Evolutionary conservation across 2,888 invertebrate genomes (phyloP), one percentile per base, ranked within the genome.

Genomic region (Nymphalis urticae): DNA sequence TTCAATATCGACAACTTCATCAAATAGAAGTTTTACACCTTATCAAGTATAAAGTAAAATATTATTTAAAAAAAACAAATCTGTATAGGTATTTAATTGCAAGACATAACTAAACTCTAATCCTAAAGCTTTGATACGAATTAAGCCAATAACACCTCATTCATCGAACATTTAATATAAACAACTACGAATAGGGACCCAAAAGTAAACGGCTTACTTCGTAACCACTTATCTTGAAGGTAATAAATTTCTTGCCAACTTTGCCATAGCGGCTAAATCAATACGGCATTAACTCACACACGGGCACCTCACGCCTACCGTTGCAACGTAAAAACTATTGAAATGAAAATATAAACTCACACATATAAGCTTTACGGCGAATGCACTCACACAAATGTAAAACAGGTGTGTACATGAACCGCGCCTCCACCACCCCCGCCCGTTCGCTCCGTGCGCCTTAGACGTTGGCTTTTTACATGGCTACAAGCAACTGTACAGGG

Each of bases 381-480:
- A 74, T 72, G 71, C 79, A 80, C 83, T 71, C 85, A 87, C 89
- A 85, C 82, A 79, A 70, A 56, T 58, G 71, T 62, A 65, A 50
- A 63, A 77, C 86, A 87, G 85, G 87, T 87, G 83, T 86, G 80
- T 87, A 83, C 78, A 83, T 77, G 79, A 77, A 77, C 81, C 85
- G 84, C 81, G 79, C 73, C 78, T 69, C 75, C 77, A 74, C 78
- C 74, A 72, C 75, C 77, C 73, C 70, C 77, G 73, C 73, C 79
- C 76, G 76, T 76, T 74, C 77, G 74, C 82, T 77, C 76, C 66
- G 75, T 80, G 82, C 88, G 90, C 91, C 92, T 92, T 91, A 92
- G 92, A 92, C 90, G 89, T 88, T 90, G 87, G 89, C 89, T 92
- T 92, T 91, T 92, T 92, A 91, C 91, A 89, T 87, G 90, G 85